phyloP scores from a whole-genome alignment of 2,113 vertebrate species.

The Pampusana beccarii region DNA sequence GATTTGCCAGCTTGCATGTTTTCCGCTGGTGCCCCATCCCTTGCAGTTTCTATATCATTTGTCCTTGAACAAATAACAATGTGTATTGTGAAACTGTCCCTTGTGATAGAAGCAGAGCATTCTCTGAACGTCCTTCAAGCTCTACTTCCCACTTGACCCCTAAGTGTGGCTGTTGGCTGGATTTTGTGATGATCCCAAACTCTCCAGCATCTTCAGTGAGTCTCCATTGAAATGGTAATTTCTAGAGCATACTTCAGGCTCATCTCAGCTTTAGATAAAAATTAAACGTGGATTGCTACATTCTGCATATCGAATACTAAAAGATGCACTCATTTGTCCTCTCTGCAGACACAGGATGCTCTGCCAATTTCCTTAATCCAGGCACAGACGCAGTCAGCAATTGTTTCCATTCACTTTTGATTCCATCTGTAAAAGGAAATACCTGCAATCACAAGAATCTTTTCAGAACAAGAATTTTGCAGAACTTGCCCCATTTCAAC shows the following conservation, averaged over 20 bases:
- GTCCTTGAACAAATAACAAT: background rate
- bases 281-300: constrained; percentile 63
- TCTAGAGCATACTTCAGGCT: constrained; percentile 52
- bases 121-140: background rate
- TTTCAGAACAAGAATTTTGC: constrained; percentile 48
- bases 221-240: constrained; percentile 67
- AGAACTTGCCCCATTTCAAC: constrained; percentile 56
- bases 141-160: constrained; percentile 12
- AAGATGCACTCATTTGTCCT: constrained; percentile 54
- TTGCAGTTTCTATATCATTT: background rate
- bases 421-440: constrained; percentile 60
- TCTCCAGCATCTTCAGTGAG: constrained; percentile 42
- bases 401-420: constrained; percentile 63
- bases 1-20: background rate
- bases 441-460: constrained; percentile 61
- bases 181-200: constrained; percentile 6
- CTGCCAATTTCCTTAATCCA: constrained; percentile 70
- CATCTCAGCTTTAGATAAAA: constrained; percentile 64
- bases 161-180: background rate
- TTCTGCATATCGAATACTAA: constrained; percentile 58
- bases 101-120: background rate
- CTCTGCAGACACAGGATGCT: constrained; percentile 53
- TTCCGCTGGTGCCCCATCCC: background rate
- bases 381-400: constrained; percentile 55
- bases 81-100: background rate